These are phyloP conservation scores for Malacoctenus gilli DNA, from an alignment of 2,797 vertebrate species.

Conservation along the genomic window DNA sequence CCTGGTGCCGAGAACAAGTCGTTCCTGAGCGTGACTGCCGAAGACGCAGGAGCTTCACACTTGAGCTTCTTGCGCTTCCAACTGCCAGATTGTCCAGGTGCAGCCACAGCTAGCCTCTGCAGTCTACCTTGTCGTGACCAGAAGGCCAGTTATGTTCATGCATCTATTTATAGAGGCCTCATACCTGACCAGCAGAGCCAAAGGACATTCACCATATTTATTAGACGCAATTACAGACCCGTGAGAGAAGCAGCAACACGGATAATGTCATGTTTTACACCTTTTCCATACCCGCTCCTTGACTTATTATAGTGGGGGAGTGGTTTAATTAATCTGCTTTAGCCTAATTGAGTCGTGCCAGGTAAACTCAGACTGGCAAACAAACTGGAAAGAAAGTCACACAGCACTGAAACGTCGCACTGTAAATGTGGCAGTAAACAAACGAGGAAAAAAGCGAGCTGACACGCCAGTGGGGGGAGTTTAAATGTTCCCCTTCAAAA, in stretches of 20 bases:
- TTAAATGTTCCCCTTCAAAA: not conserved
- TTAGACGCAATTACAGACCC: too few species aligned
- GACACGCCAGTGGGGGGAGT: too few species aligned
- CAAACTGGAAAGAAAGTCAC: not conserved
- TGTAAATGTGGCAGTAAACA: not conserved
- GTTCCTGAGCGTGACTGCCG: not conserved
- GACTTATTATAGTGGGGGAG: too few species aligned
- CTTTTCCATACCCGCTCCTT: too few species aligned
- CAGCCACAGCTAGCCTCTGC: not conserved
- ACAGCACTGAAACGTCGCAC: not conserved
- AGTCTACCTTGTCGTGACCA: not conserved
- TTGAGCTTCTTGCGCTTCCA: not conserved
- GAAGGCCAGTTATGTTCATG: not conserved
- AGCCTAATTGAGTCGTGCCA: too few species aligned
- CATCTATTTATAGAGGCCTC: not conserved
- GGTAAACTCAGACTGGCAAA: not conserved
- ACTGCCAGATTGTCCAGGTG: slow-evolving; percentile 3
- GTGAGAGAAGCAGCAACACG: too few species aligned
- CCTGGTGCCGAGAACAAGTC: not conserved
- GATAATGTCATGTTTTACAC: too few species aligned
- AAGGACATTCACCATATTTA: too few species aligned
- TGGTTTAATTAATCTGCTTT: too few species aligned
- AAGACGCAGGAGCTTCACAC: not conserved
- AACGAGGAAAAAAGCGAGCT: not conserved
- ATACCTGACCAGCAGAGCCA: not conserved